phyloP scores from a whole-genome alignment of 2,797 vertebrate genomes.

The Xenentodon cancila region DNA sequence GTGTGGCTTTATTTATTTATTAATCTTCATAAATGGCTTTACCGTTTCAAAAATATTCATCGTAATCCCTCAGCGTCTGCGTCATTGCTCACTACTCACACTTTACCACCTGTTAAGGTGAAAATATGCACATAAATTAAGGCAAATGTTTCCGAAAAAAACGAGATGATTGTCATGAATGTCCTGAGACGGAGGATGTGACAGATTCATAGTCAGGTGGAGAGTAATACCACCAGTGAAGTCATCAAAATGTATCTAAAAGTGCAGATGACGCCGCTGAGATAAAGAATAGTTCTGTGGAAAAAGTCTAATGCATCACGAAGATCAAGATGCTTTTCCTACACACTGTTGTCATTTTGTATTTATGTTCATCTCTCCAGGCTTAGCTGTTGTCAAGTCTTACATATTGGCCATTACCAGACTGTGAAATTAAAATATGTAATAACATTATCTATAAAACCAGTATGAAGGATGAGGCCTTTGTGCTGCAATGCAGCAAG shows the following conservation, averaged over 20 bases:
- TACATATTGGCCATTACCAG: constrained; percentile 47
- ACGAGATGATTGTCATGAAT: constrained; percentile 11
- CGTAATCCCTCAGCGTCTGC: too few species aligned
- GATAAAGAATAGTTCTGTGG: constrained; percentile 20
- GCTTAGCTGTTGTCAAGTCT: constrained; percentile 34
- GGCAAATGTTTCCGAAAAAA: too few species aligned
- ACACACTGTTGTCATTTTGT: too few species aligned
- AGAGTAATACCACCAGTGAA: constrained; percentile 42
- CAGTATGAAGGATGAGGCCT: constrained; percentile 34
- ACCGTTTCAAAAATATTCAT: too few species aligned
- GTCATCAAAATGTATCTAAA: constrained; percentile 48
- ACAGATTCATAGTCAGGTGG: constrained; percentile 54
- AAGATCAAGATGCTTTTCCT: too few species aligned
- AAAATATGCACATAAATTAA: too few species aligned
- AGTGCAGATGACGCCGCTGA: constrained; percentile 51
- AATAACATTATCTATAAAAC: constrained; percentile 48
- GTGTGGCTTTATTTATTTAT: too few species aligned
- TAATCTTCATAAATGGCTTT: too few species aligned
- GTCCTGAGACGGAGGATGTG: constrained; percentile 15
- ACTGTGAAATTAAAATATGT: constrained; percentile 62
- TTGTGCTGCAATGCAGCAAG: constrained; percentile 49
- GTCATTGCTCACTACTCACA: too few species aligned
- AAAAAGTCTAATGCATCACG: constrained; percentile 24
- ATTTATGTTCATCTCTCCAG: constrained; percentile 31
- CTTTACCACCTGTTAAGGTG: too few species aligned